Evolutionary conservation across 2,888 invertebrate species (phyloP), one percentile per base, ranked within the genome.

Genomic region (Harpagoxenus sublaevis): DNA sequence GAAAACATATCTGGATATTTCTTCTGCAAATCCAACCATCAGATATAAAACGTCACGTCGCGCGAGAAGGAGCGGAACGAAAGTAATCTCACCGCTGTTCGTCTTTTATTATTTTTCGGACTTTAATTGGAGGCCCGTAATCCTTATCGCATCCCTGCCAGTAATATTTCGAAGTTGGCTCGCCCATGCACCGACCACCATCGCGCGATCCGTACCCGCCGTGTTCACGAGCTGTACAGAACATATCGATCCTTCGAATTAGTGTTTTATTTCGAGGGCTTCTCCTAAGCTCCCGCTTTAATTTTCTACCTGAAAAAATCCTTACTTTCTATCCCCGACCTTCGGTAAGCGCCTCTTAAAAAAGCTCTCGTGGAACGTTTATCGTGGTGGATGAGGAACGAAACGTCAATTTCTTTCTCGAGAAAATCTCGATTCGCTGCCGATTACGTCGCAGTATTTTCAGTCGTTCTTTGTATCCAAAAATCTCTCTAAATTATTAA

Each of bases 281-380:
- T 88, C 90, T 87, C 87, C 84, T 89, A 90, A 91, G 89, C 92
- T 89, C 86, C 88, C 86, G 90, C 90, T 93, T 92, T 92, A 92
- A 93, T 94, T 92, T 94, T 93, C 93, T 92, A 93, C 93, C 92
- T 92, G 93, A 93, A 87, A 93, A 92, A 92, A 92, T 92, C 86
- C 85, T 89, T 89, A 86, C 90, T 85, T 88, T 79, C 85, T 83
- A 60, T 84, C 66, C 70, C 42, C 82, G 71, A 87, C 85, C 84
- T 82, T 79, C 81, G 66, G 55, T 65, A 83, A 84, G 28, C 87
- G 78, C 66, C 48, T 81, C 73, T 81, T 81, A 60, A 79, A 71
- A 73, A 39, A 51, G 6, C 39, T n/a, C 79, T 62, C 73, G 57
- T 45, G 78, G 28, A 55, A 70, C 70, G 45, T 31, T 78, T 78